Percentiles rank a stretch among this genome's conserved stretches.
These are phyloP conservation scores for Leptopilina drosophilae DNA, from an alignment of 2,888 invertebrate genomes.

Conservation along the genomic window DNA sequence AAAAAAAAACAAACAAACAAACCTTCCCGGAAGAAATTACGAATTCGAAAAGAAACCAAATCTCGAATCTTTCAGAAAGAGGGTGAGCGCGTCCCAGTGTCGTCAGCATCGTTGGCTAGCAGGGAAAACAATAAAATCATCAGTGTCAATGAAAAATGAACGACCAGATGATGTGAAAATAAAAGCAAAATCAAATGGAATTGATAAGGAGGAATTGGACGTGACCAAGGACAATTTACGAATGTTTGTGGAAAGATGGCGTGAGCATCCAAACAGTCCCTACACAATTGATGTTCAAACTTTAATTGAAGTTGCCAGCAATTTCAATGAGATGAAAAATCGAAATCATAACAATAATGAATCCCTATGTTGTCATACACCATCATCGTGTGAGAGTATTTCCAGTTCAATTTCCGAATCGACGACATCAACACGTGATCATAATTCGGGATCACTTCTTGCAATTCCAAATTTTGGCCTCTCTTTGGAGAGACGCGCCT, in stretches of 20 bases:
- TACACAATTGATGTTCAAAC: constrained; percentile 83
- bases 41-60: no score
- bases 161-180: constrained; percentile 43
- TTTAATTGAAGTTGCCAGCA: constrained; percentile 43
- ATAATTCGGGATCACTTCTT: constrained; percentile 42
- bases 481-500: constrained; percentile 85
- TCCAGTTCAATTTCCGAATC: constrained; percentile 79
- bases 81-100: constrained; percentile 90
- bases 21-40: no score
- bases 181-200: constrained; percentile 46
- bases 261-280: constrained; percentile 92
- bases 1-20: no score
- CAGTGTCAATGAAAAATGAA: constrained; percentile 55
- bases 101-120: constrained; percentile 92
- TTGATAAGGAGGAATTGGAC: constrained; percentile 79
- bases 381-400: constrained; percentile 88
- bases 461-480: constrained; percentile 62
- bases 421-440: constrained; percentile 44
- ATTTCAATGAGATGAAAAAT: background rate
- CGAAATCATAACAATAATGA: constrained; percentile 27
- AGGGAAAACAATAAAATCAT: constrained; percentile 77
- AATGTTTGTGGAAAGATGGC: constrained; percentile 92
- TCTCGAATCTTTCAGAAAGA: constrained; percentile 82
- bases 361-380: constrained; percentile 84
- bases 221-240: constrained; percentile 90